phyloP scores from a whole-genome alignment of 2,888 invertebrate species.

The Escarpia spicata region DNA sequence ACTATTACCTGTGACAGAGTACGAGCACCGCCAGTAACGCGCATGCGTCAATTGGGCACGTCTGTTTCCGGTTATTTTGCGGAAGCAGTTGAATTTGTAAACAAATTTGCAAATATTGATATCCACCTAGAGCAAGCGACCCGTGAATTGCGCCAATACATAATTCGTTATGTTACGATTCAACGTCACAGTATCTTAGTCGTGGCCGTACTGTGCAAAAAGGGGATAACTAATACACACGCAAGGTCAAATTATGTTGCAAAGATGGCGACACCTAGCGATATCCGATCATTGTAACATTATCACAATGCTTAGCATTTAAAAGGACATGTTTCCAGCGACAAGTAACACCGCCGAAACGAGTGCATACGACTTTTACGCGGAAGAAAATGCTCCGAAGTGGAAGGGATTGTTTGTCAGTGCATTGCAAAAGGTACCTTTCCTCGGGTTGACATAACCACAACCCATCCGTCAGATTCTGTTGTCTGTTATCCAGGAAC shows the following conservation, averaged over 20 bases:
- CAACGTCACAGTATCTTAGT: not conserved
- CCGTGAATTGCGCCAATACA: slow-evolving; percentile 13
- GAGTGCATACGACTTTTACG: slow-evolving; percentile 80
- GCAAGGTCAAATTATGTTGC: slow-evolving; percentile 16
- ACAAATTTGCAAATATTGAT: slow-evolving; percentile 33
- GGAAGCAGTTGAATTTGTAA: slow-evolving; percentile 37
- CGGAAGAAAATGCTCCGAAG: slow-evolving; percentile 87
- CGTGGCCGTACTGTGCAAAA: not conserved
- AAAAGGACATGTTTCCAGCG: slow-evolving; percentile 35
- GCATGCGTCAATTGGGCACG: slow-evolving; percentile 16
- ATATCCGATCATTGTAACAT: slow-evolving; percentile 23
- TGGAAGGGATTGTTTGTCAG: slow-evolving; percentile 91
- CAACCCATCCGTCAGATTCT: slow-evolving; percentile 44
- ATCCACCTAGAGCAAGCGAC: not conserved
- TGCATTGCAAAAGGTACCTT: slow-evolving; percentile 83
- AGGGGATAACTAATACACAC: not conserved
- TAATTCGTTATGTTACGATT: not conserved
- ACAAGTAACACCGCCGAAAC: slow-evolving; percentile 26
- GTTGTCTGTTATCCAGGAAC: slow-evolving; percentile 17
- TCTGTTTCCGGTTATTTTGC: slow-evolving; percentile 33
- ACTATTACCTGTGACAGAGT: not conserved
- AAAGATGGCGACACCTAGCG: slow-evolving; percentile 20
- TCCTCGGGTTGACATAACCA: not conserved
- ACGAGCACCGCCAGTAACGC: not conserved
- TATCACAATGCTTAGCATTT: slow-evolving; percentile 21